phyloP scores from a whole-genome alignment of 2,797 vertebrate species.

The Percopsis omiscomaycus region DNA sequence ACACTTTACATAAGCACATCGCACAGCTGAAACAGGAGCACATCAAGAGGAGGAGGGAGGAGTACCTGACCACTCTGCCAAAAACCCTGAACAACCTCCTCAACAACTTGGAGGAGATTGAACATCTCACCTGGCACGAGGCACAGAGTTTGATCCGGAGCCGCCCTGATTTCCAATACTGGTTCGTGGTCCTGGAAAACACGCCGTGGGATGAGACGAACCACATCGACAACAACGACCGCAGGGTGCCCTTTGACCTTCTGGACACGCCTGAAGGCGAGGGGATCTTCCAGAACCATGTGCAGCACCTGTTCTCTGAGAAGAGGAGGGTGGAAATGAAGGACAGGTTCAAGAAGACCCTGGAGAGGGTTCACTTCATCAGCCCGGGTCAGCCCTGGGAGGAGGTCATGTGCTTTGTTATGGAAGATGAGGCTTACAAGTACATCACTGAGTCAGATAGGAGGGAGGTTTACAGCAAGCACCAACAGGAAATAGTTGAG shows the following conservation, averaged over 20 bases:
- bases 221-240: conserved; percentile 94
- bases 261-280: conserved; percentile 89
- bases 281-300: conserved; percentile 93
- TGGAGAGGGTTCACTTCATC: conserved; percentile 96
- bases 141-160: conserved; percentile 91
- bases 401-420: conserved; percentile 96
- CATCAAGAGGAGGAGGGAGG: conserved; percentile 91
- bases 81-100: conserved; percentile 94
- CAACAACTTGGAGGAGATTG: conserved; percentile 93
- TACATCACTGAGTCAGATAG: conserved; percentile 95
- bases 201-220: conserved; percentile 97
- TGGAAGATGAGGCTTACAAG: conserved; percentile 97
- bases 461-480: conserved; percentile 92
- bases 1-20: conserved; percentile 94
- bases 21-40: conserved; percentile 97
- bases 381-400: conserved; percentile 96
- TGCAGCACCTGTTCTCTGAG: conserved; percentile 93
- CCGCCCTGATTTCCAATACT: conserved; percentile 90
- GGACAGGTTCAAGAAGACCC: conserved; percentile 97
- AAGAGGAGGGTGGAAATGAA: conserved; percentile 97
- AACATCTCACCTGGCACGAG: conserved; percentile 90
- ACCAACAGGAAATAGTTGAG: conserved; percentile 99
- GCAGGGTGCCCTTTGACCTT: conserved; percentile 96
- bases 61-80: conserved; percentile 93
- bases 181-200: conserved; percentile 93